Percentiles rank a stretch among this genome's conserved stretches.
phyloP scores from a whole-genome alignment of 2,797 vertebrate genomes.

The Pangasius sanitwongsei region DNA sequence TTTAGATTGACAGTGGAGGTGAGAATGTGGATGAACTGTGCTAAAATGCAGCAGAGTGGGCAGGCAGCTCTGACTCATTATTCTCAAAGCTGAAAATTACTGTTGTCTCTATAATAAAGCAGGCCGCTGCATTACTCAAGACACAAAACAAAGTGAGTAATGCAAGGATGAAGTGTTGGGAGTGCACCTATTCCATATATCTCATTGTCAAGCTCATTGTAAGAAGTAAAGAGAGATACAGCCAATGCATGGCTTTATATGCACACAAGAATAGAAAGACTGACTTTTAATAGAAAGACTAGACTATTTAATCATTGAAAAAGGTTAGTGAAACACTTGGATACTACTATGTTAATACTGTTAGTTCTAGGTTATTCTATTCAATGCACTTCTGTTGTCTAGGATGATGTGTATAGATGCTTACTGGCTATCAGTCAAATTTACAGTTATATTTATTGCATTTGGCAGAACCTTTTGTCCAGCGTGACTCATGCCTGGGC shows the following conservation, averaged over 20 bases:
- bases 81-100: slow-evolving; percentile 15
- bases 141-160: not conserved
- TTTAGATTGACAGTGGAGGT: not conserved
- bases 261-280: not conserved
- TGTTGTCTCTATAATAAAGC: not conserved
- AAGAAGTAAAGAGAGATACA: not conserved
- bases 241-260: not conserved
- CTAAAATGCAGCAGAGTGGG: not conserved
- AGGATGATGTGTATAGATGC: not conserved
- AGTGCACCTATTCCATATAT: not conserved
- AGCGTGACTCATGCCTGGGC: not conserved
- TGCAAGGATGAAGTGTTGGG: not conserved
- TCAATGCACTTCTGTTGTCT: not conserved
- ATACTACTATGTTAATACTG: not conserved
- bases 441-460: not conserved
- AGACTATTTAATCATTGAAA: not conserved
- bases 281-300: not conserved
- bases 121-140: not conserved
- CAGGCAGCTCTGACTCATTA: slow-evolving; percentile 30
- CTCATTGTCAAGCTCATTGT: not conserved
- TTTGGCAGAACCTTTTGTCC: slow-evolving; percentile 1
- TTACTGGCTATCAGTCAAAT: not conserved
- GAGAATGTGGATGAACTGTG: not conserved
- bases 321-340: not conserved
- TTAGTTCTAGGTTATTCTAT: not conserved